Base-by-base conservation (phyloP, 2,113 vertebrate genomes). In the Marcusenius ussheri region DNA sequence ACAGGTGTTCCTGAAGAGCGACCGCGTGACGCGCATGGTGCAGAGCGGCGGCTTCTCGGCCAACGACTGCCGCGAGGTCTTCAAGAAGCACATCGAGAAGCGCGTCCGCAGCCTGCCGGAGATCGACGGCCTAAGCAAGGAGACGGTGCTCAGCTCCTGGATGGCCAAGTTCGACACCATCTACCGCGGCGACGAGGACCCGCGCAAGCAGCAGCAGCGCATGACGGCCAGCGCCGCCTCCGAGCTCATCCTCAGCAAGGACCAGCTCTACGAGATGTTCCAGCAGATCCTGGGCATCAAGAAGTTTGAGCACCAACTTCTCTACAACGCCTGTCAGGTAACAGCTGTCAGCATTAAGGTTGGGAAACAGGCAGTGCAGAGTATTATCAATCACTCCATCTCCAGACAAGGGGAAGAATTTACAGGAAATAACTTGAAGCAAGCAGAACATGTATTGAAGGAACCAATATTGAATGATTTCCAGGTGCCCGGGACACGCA, bases 151-250 rank as follows among this genome's bases (percentile, higher is more conserved):
- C 80, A 99, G 98, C 94, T 99, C 98, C 88, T 99, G 98, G 98
- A 99, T 99, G 98, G 98, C 98, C 86, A 99, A 99, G 94, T 99
- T 99, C 50, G 98, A 99, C 89, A 98, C 98, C 45, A 99, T 99
- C 94, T 99, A 99, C 94, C 98, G 98, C 0, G 98, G 98, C 0
- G 98, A 99, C 2, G 98, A 99, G 93, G 98, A 99, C 92, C 98
- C 98, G 0, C 96, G 98, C 91, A 99, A 99, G 94, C 98, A 98
- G 1, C 98, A 99, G 94, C 98, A 98, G 92, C 97, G 98, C 91
- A 99, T 99, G 98, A 99, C 98, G 0, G 98, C 98, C 0, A 99
- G 98, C 0, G 98, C 98, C 0, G 98, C 98, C 84, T 99, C 98
- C 0, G 98, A 99, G 95, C 96, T 99, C 89, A 99, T 99, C 93